Evolutionary conservation across 1,140 invertebrate genomes (phyloP), one percentile per base, ranked within the genome.

Genomic region (Philopotamus ludificatus): DNA sequence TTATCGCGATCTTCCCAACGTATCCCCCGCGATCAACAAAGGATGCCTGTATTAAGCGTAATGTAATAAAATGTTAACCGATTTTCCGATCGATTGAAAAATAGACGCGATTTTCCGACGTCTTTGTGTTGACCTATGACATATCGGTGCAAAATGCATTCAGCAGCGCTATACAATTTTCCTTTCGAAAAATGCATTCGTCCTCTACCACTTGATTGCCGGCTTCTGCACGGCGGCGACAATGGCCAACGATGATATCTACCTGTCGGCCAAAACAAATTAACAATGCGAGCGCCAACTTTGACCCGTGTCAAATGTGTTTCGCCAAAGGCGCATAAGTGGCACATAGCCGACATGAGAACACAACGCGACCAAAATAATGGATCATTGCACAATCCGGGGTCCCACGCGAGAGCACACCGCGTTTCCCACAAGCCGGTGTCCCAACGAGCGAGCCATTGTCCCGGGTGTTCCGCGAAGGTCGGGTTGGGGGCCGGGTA

Each of bases 231-330:
- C 12, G 12, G 12, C 4, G 12, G 12, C 4, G 28, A 47, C 44
- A 47, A 47, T 47, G 44, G 44, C 18, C n/a, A n/a, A 7, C 44
- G 44, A 47, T 47, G 44, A 47, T 47, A 47, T 47, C 44, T 47
- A 8, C 28, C 12, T 34, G 4, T 12, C 12, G 12, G 28, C 4
- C n/a, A 15, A 16, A 12, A 28, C 58, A 18, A 42, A 45, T 8
- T 15, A 20, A 49, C 53, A 58, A 58, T 66, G 64, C 42, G 12
- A 51, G 21, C 18, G 45, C 15, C 57, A 67, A 67, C 65, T 67
- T 63, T 67, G 65, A 67, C 65, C 65, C 44, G 59, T 28, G 51
- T 21, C 51, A 63, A 63, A 58, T 63, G 65, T 67, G 60, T 63
- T 42, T 63, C 60, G 47, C 26, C 16, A 45, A 28, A 55, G 42